Conservation (phyloP, 2,797 vertebrate species). For the Pipistrellus nathusii region DNA sequence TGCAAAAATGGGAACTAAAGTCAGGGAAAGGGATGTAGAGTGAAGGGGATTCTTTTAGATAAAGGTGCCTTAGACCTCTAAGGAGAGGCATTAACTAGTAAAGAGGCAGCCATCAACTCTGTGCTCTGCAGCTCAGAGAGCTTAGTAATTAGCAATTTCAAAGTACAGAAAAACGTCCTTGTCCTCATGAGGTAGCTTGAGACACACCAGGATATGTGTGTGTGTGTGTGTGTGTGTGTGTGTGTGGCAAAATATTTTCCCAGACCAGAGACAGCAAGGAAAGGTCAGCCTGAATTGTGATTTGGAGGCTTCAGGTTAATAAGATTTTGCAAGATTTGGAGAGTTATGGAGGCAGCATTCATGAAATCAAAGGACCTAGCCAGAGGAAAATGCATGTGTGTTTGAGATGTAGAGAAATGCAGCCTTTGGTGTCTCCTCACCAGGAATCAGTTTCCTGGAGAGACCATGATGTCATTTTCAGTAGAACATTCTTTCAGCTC, state of each 20-base stretch:
- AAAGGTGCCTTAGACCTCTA: not conserved
- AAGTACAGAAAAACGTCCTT: not conserved
- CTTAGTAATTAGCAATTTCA: not conserved
- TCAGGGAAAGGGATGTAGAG: not conserved
- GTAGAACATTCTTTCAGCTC: not conserved
- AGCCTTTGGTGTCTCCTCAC: not conserved
- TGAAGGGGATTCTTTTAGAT: not conserved
- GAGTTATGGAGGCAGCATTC: not conserved
- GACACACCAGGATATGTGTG: not conserved
- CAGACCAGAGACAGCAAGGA: constrained; percentile 7
- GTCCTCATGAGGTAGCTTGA: not conserved
- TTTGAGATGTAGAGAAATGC: not conserved
- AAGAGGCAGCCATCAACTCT: not conserved
- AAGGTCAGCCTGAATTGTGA: not conserved
- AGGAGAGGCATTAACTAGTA: not conserved
- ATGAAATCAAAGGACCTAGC: not conserved
- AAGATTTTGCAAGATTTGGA: not conserved
- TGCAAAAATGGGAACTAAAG: not conserved
- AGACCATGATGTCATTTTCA: constrained; percentile 11
- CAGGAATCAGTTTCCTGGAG: constrained; percentile 31
- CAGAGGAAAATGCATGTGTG: not conserved
- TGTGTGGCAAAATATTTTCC: not conserved
- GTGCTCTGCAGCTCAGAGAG: not conserved
- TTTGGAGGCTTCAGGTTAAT: constrained; percentile 16
- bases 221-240: not conserved